A percentile compares a stretch with the other conserved stretches of the same genome.
Conservation (phyloP, 30 jellyfish, hydroid and myxozoan species). For the Aurelia coerulea region DNA sequence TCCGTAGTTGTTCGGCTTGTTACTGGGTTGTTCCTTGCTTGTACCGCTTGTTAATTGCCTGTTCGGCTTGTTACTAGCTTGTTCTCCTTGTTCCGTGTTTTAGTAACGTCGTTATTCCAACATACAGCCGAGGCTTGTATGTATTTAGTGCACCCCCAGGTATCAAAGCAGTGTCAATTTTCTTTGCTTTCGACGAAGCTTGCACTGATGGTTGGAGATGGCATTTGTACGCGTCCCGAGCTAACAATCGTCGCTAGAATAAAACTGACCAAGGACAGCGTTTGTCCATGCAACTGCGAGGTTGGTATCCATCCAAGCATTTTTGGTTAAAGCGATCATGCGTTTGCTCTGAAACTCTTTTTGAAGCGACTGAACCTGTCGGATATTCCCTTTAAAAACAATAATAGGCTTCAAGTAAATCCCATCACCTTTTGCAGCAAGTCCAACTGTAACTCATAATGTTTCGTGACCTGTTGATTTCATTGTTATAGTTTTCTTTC, state of each 20-base stretch:
- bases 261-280: conserved; percentile 14
- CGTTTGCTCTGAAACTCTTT: conserved; percentile 9
- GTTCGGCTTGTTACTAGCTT: no score
- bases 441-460: background rate
- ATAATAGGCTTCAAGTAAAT: conserved; percentile 1
- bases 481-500: background rate
- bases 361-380: background rate
- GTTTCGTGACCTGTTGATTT: conserved; percentile 23
- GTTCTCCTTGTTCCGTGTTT: no score
- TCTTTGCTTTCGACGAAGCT: background rate
- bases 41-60: no score
- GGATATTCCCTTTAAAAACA: conserved; percentile 12
- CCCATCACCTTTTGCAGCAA: conserved; percentile 21
- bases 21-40: no score
- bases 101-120: background rate
- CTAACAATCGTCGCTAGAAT: conserved; percentile 13
- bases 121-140: background rate
- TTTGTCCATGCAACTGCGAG: conserved; percentile 2
- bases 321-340: background rate
- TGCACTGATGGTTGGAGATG: background rate
- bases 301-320: conserved; percentile 15
- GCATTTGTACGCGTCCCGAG: conserved; percentile 7
- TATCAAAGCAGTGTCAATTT: background rate
- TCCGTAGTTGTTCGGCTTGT: no score
- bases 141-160: background rate